phyloP scores from a whole-genome alignment of 1,140 invertebrate genomes.

The Cotesia chilonis region DNA sequence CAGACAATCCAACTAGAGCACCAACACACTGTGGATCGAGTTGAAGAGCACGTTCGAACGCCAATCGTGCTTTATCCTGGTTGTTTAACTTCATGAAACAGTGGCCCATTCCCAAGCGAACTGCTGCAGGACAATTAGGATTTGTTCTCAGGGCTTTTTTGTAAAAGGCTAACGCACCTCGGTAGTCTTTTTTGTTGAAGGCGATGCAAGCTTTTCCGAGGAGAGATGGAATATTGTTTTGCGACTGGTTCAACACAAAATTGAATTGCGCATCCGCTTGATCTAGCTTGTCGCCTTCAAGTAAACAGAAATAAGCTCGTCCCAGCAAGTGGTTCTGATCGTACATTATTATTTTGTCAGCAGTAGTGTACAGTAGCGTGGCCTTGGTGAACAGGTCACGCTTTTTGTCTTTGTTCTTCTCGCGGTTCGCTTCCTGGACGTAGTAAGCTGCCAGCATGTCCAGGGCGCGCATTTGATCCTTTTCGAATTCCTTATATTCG shows the following conservation, averaged over 20 bases:
- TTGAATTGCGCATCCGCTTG: slow-evolving; percentile 99
- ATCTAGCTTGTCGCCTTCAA: slow-evolving; percentile 99
- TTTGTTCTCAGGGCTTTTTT: slow-evolving; percentile 96
- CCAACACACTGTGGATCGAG: slow-evolving; percentile 95
- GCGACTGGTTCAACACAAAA: slow-evolving; percentile 96
- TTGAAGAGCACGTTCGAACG: slow-evolving; percentile 94
- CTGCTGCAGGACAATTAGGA: slow-evolving; percentile 95
- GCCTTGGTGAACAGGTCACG: slow-evolving; percentile 96
- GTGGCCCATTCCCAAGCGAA: slow-evolving; percentile 97
- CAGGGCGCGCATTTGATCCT: slow-evolving; percentile 95
- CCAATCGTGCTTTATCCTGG: slow-evolving; percentile 93
- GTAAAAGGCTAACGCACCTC: slow-evolving; percentile 95
- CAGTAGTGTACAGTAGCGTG: slow-evolving; percentile 95
- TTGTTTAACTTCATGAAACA: slow-evolving; percentile 97
- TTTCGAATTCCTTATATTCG: slow-evolving; percentile 92
- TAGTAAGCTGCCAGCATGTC: slow-evolving; percentile 98
- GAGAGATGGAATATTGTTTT: slow-evolving; percentile 95
- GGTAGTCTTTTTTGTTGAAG: slow-evolving; percentile 91
- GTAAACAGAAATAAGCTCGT: slow-evolving; percentile 95
- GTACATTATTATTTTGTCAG: slow-evolving; percentile 99
- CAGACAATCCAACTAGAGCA: slow-evolving; percentile 93
- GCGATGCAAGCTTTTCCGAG: slow-evolving; percentile 98
- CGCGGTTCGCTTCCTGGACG: slow-evolving; percentile 94
- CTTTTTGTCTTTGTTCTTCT: slow-evolving; percentile 96
- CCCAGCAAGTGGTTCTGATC: slow-evolving; percentile 98